These are phyloP conservation scores for Procambarus clarkii DNA, from an alignment of 1,140 invertebrate genomes.

Conservation along the genomic window DNA sequence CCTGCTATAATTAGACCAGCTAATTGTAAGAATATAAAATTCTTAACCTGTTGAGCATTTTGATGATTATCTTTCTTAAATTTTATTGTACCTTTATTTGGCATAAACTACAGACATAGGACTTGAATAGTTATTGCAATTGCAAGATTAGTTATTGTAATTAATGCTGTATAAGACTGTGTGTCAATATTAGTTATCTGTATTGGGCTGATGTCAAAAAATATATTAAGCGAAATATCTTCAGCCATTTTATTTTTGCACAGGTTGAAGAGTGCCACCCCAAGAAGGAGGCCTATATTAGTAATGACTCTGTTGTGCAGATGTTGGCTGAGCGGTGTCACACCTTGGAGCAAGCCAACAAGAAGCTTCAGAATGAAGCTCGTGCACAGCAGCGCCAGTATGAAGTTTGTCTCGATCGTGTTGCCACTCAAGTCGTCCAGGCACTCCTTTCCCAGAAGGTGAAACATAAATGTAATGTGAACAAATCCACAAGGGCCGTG, in stretches of 20 bases:
- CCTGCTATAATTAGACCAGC: too few relatives aligned
- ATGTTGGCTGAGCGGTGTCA: conserved; percentile 76
- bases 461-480: conserved; percentile 19
- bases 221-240: not conserved
- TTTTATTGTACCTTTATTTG: too few relatives aligned
- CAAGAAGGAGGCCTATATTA: conserved; percentile 16
- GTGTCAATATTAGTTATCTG: not conserved
- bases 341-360: conserved; percentile 81
- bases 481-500: too few relatives aligned
- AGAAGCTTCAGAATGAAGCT: conserved; percentile 78
- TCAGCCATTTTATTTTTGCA: not conserved
- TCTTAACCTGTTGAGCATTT: too few relatives aligned
- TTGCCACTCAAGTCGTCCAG: conserved; percentile 87
- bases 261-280: conserved; percentile 28
- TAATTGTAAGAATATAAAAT: too few relatives aligned
- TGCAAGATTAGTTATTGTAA: too few relatives aligned
- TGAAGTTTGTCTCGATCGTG: conserved; percentile 86
- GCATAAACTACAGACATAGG: too few relatives aligned
- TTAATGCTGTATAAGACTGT: not conserved
- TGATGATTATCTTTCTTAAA: too few relatives aligned
- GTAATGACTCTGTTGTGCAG: conserved; percentile 58
- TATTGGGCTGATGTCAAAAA: not conserved
- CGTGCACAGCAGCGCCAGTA: conserved; percentile 83
- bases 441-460: conserved; percentile 90
- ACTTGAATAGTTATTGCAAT: too few relatives aligned